These are phyloP conservation scores for Chaitophorus viminalis DNA, from an alignment of 2,888 invertebrate genomes.

Conservation along the genomic window DNA sequence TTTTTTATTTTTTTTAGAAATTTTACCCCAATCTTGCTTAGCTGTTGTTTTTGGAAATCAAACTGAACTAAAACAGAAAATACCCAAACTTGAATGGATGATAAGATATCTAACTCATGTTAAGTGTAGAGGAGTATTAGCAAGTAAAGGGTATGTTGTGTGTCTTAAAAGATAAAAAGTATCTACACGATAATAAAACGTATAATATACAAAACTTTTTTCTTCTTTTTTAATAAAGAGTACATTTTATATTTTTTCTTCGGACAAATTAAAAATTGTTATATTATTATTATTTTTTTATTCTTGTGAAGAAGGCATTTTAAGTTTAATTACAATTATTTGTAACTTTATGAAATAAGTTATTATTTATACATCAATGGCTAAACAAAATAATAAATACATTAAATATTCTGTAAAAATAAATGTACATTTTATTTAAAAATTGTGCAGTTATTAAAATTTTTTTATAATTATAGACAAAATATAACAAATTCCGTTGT, in stretches of 20 bases:
- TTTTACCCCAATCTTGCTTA: constrained; percentile 68
- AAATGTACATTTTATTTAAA: not conserved
- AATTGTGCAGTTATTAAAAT: not conserved
- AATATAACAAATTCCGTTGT: not conserved
- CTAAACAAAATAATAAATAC: constrained; percentile 1
- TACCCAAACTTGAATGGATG: constrained; percentile 77
- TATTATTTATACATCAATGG: not conserved
- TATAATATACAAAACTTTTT: constrained; percentile 14
- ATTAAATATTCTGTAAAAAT: not conserved
- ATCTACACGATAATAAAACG: not conserved
- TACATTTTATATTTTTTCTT: constrained; percentile 43
- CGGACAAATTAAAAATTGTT: constrained; percentile 47
- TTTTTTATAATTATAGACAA: not conserved
- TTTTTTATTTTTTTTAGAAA: constrained; percentile 71
- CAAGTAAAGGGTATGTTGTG: constrained; percentile 87
- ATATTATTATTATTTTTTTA: constrained; percentile 33
- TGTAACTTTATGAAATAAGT: constrained; percentile 12
- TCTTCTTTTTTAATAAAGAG: constrained; percentile 18
- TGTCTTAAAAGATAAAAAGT: constrained; percentile 59
- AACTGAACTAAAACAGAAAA: constrained; percentile 43
- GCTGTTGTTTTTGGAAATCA: constrained; percentile 56
- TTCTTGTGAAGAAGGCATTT: constrained; percentile 50
- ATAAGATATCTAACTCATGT: constrained; percentile 88
- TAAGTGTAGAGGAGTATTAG: constrained; percentile 89
- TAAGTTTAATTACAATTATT: constrained; percentile 27